These are phyloP conservation scores for Anadara kagoshimensis DNA, from an alignment of 1,140 invertebrate species.

Conservation along the genomic window DNA sequence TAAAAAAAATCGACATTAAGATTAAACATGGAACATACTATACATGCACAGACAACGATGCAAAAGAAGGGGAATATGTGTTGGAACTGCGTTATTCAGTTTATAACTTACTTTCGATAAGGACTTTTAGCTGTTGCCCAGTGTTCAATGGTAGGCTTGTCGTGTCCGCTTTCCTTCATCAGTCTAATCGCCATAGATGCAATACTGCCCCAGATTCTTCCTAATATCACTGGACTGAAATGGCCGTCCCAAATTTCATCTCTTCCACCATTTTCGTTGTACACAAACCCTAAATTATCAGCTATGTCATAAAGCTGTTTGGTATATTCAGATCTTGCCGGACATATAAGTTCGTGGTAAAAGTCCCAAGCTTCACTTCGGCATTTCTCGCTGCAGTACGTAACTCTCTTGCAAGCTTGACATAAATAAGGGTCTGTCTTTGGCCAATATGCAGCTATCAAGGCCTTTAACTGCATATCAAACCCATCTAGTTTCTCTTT, in stretches of 20 bases:
- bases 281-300: conserved; percentile 53
- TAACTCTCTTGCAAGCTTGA: conserved; percentile 51
- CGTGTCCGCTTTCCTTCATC: conserved; percentile 47
- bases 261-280: conserved; percentile 41
- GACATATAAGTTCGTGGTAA: conserved; percentile 64
- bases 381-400: conserved; percentile 63
- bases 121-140: conserved; percentile 67
- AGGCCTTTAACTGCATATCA: conserved; percentile 29
- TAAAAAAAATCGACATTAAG: too few species aligned
- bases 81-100: too few species aligned
- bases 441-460: conserved; percentile 61
- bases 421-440: conserved; percentile 47
- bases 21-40: too few species aligned
- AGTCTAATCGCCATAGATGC: conserved; percentile 51
- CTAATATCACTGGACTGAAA: conserved; percentile 61
- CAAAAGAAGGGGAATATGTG: too few species aligned
- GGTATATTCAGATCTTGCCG: conserved; percentile 50
- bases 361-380: conserved; percentile 52
- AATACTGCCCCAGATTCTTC: conserved; percentile 62
- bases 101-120: conserved; percentile 58
- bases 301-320: conserved; percentile 55
- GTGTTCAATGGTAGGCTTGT: conserved; percentile 51
- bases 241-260: conserved; percentile 59
- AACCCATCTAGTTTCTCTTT: conserved; percentile 39
- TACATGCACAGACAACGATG: too few species aligned